Evolutionary conservation across 2,113 vertebrate species (phyloP).

Genomic region (Carassius carassius): DNA sequence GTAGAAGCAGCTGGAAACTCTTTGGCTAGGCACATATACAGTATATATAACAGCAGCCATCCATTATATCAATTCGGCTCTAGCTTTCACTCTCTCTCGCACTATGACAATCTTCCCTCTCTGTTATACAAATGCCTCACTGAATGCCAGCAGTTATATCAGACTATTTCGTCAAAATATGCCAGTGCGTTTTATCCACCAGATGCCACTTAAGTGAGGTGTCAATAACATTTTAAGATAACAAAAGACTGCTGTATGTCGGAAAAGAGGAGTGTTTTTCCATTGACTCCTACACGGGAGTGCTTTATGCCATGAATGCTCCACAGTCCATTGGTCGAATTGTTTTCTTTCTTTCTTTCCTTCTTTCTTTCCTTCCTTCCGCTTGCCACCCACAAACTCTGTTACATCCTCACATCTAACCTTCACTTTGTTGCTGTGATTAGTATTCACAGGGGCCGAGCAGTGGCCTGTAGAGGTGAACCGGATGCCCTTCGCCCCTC

Average conservation of each 20-base stretch:
- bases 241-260: conserved; percentile 45
- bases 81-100: not conserved
- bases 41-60: not conserved
- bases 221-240: conserved; percentile 59
- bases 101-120: conserved; percentile 16
- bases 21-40: not conserved
- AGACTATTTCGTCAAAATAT: conserved; percentile 48
- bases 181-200: conserved; percentile 47
- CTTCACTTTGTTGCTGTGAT: conserved; percentile 60
- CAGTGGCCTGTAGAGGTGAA: conserved; percentile 57
- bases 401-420: conserved; percentile 47
- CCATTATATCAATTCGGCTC: conserved; percentile 44
- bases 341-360: not conserved
- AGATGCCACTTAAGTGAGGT: conserved; percentile 54
- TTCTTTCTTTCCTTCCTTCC: not conserved
- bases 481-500: conserved; percentile 59
- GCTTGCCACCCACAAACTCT: conserved; percentile 24
- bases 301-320: conserved; percentile 48
- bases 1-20: conserved; percentile 12
- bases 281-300: conserved; percentile 52
- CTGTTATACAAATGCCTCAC: conserved; percentile 8
- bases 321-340: conserved; percentile 50
- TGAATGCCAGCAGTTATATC: conserved; percentile 31
- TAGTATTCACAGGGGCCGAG: conserved; percentile 60
- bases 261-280: conserved; percentile 40